Evolutionary conservation across 2,888 invertebrate species (phyloP), one percentile per base, ranked within the genome.

Genomic region (Rhingia campestris): DNA sequence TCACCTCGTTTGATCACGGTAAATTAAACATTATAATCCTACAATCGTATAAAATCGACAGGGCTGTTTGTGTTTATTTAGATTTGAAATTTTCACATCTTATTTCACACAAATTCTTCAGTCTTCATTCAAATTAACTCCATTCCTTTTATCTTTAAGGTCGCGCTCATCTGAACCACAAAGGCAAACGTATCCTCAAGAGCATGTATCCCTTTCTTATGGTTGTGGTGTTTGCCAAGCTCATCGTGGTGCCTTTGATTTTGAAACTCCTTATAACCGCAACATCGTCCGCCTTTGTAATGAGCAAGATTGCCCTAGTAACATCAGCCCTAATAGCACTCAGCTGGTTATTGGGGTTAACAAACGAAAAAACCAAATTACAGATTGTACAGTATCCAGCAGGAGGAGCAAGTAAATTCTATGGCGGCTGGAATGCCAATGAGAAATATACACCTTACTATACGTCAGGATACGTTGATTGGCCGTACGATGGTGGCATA

Each of bases 181-280:
- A 89, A 70, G 90, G 90, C 54, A 90, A 90, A 56, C 93, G 93
- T 88, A 89, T 93, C 4, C 92, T 92, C 85, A 94, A 93, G 87
- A 93, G 92, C 86, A 89, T 95, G 70, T 89, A 94, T 85, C 94
- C 95, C 0, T 63, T 95, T 81, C 89, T 95, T 14, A 87, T 95
- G 22, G 95, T 94, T 0, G 91, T 94, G 32, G 88, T 95, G 14
- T 92, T 95, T 61, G 93, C 95, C 0, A 95, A 95, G 89, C 92
- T 94, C 41, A 90, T 96, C 2, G 87, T 96, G 6, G 90, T 95
- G 58, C 95, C 95, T 0, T 90, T 95, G 41, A 93, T 94, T 0
- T 89, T 96, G 66, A 96, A 95, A 88, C 93, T 94, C 1, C 90
- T 96, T 81, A 94, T 95, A 0, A 93, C 95, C 47, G 90, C 95